Conservation (phyloP, 2,888 invertebrate genomes). For the Hedychridium roseum region DNA sequence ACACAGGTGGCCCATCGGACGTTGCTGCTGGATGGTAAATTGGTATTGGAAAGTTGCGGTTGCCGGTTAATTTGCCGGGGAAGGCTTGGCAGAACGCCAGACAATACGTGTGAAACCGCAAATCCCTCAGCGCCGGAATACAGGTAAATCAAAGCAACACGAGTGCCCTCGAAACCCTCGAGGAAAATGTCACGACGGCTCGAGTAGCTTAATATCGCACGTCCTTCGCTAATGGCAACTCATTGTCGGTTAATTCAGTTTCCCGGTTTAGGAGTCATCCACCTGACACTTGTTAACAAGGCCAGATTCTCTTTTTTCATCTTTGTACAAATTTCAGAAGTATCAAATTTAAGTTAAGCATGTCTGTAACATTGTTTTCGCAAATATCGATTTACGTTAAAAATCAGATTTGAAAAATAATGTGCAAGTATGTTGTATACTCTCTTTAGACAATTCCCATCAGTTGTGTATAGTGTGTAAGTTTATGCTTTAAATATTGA, state of each 20-base stretch:
- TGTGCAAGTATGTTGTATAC: background rate
- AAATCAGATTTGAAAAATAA: background rate
- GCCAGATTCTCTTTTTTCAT: too few species aligned
- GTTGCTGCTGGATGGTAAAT: slow-evolving; percentile 15
- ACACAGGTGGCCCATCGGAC: too few species aligned
- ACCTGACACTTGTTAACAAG: too few species aligned
- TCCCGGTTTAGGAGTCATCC: too few species aligned
- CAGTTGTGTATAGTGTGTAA: background rate
- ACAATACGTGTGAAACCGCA: slow-evolving; percentile 5
- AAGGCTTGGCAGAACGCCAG: slow-evolving; percentile 23
- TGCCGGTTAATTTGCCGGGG: slow-evolving; percentile 29
- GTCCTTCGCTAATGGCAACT: too few species aligned
- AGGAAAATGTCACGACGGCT: background rate
- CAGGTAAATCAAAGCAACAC: background rate
- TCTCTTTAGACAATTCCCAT: background rate
- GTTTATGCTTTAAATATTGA: background rate
- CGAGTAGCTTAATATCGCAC: too few species aligned
- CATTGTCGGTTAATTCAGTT: too few species aligned
- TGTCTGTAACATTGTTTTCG: background rate
- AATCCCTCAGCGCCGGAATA: too few species aligned
- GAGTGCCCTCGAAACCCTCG: background rate
- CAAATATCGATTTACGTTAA: background rate
- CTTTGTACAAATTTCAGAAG: too few species aligned
- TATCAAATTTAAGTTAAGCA: background rate
- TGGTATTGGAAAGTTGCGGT: slow-evolving; percentile 27